Percentiles rank a stretch among this genome's conserved stretches.
Conservation (phyloP, 2,113 vertebrate species). For the Brevimyrus niger region DNA sequence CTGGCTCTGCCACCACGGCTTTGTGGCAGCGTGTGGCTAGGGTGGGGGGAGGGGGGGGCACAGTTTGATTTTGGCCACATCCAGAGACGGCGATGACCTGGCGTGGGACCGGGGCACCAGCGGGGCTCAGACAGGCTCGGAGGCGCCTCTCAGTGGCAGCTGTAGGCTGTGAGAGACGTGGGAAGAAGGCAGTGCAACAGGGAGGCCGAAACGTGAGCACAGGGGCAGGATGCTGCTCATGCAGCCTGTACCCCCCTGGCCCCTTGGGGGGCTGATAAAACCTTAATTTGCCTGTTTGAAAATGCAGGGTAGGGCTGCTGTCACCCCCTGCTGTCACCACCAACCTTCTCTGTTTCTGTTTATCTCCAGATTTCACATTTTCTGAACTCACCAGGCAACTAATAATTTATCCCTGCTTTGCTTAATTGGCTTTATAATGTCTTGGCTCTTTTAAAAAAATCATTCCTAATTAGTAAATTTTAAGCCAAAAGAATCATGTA, state of each 20-base stretch:
- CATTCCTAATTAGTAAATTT: neutral
- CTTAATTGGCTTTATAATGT: neutral
- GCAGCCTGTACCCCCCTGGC: neutral
- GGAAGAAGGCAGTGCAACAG: neutral
- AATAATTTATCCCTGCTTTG: neutral
- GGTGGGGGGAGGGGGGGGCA: neutral
- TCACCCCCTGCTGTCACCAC: neutral
- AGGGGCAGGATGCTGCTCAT: neutral
- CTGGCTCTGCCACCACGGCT: neutral
- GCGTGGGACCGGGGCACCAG: neutral
- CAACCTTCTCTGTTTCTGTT: neutral
- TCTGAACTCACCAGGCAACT: neutral
- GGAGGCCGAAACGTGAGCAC: neutral
- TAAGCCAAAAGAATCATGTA: neutral
- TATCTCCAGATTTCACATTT: neutral
- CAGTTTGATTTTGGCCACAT: neutral
- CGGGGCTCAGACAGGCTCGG: too few relatives aligned
- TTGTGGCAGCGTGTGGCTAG: neutral
- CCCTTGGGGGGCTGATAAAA: neutral
- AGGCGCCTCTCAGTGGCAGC: neutral
- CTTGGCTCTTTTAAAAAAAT: neutral
- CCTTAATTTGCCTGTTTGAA: slow-evolving; percentile 4
- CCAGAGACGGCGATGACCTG: neutral
- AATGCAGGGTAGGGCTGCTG: neutral
- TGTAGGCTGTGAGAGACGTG: neutral